These are phyloP conservation scores for Euphonia xanthogaster DNA, from an alignment of 2,797 vertebrate species.

Conservation along the genomic window DNA sequence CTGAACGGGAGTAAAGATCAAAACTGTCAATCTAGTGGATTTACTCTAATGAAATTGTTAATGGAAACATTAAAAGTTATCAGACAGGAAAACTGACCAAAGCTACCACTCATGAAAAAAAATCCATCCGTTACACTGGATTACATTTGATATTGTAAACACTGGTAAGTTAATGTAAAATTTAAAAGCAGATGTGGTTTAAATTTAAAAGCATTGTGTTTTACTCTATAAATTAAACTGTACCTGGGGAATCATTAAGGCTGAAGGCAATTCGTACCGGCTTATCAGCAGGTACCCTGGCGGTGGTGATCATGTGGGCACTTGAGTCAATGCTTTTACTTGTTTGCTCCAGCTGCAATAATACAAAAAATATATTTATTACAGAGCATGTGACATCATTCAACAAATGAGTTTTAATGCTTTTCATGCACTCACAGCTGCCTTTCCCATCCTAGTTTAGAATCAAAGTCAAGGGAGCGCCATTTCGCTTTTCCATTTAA, in stretches of 20 bases:
- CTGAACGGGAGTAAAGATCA: not conserved
- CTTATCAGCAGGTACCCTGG: constrained; percentile 93
- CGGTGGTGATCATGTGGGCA: constrained; percentile 98
- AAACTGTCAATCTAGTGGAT: not conserved
- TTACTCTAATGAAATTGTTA: not conserved
- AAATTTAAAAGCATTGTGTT: not conserved
- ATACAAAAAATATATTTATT: constrained; percentile 55
- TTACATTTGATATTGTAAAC: not conserved
- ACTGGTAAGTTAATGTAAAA: not conserved
- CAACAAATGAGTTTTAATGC: constrained; percentile 9
- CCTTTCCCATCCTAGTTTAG: constrained; percentile 14
- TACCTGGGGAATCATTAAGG: constrained; percentile 90
- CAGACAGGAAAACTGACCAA: not conserved
- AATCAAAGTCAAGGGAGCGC: constrained; percentile 16
- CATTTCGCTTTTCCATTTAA: not conserved
- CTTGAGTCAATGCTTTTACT: constrained; percentile 75
- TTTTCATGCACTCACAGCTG: constrained; percentile 29
- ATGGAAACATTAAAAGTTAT: not conserved
- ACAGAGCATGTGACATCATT: constrained; percentile 5
- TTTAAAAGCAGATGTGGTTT: not conserved
- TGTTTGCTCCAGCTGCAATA: constrained; percentile 78
- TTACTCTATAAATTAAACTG: constrained; percentile 1
- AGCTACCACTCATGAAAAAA: not conserved
- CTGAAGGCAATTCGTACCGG: constrained; percentile 96
- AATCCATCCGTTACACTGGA: not conserved